Evolutionary conservation across 2,113 vertebrate genomes (phyloP).

Genomic region (Halcyon malimbica): DNA sequence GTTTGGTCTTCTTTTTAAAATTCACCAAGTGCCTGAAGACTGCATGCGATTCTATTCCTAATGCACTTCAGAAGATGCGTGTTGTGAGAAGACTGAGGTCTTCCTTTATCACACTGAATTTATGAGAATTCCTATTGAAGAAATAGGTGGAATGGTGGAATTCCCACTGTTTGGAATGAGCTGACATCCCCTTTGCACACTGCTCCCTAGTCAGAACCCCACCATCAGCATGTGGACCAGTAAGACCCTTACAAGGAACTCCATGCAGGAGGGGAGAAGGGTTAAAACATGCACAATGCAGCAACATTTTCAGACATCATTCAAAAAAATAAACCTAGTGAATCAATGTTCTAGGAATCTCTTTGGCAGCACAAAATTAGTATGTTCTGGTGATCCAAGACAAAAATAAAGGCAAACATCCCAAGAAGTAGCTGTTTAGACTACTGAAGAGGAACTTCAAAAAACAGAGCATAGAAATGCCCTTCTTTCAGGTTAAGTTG

Average conservation of each 20-base stretch:
- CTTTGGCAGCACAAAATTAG: slow-evolving; percentile 86
- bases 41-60: neutral
- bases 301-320: slow-evolving; percentile 76
- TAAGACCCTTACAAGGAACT: slow-evolving; percentile 66
- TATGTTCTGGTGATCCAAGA: slow-evolving; percentile 83
- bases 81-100: neutral
- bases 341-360: slow-evolving; percentile 67
- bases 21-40: neutral
- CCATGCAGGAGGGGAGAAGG: slow-evolving; percentile 88
- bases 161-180: neutral
- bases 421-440: slow-evolving; percentile 11
- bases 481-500: neutral
- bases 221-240: neutral
- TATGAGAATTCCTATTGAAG: neutral
- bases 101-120: neutral
- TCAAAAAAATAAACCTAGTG: slow-evolving; percentile 72
- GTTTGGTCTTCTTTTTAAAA: neutral
- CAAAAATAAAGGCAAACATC: slow-evolving; percentile 78
- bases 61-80: neutral
- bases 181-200: neutral
- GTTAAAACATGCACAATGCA: slow-evolving; percentile 91
- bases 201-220: neutral
- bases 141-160: neutral
- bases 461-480: slow-evolving; percentile 16
- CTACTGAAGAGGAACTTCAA: slow-evolving; percentile 1